These are phyloP conservation scores for Sebastes flavidus DNA, from an alignment of 2,797 vertebrate genomes.

Conservation along the genomic window DNA sequence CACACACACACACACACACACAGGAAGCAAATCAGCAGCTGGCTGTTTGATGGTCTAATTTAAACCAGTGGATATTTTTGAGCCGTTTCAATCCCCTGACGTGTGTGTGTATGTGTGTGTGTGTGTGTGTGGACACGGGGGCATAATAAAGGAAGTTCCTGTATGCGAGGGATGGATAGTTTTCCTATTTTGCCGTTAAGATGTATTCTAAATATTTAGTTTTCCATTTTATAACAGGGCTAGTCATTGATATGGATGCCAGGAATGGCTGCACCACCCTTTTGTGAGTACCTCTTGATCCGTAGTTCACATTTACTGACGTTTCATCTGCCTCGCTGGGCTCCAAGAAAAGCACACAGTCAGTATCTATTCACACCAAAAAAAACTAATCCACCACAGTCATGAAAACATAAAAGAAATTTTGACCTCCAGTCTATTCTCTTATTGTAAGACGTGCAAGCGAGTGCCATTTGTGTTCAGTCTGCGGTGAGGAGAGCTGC, in stretches of 20 bases:
- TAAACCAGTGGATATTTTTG: conserved; percentile 79
- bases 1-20: conserved; percentile 32
- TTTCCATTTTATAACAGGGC: conserved; percentile 84
- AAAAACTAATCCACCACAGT: conserved; percentile 4
- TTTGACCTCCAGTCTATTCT: not conserved
- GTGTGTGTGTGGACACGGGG: conserved; percentile 61
- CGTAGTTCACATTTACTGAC: conserved; percentile 26
- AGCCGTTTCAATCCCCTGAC: conserved; percentile 74
- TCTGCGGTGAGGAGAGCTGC: not conserved
- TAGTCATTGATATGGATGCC: conserved; percentile 80
- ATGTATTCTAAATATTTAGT: conserved; percentile 82
- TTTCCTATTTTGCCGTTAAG: conserved; percentile 87
- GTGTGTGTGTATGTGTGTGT: conserved; percentile 11
- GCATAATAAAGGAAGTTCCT: conserved; percentile 83
- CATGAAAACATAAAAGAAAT: conserved; percentile 23
- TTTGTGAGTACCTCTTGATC: conserved; percentile 28
- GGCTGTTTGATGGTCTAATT: conserved; percentile 66
- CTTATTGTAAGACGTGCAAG: not conserved
- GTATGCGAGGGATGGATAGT: conserved; percentile 80
- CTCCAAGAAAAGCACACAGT: conserved; percentile 41
- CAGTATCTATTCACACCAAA: conserved; percentile 16
- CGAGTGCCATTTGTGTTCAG: not conserved
- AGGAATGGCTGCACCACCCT: conserved; percentile 60
- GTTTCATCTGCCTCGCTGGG: conserved; percentile 29
- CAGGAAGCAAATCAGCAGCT: conserved; percentile 64